Evolutionary conservation across 2,888 invertebrate genomes (phyloP), one percentile per base, ranked within the genome.

Genomic region (Cartodere bifasciata): DNA sequence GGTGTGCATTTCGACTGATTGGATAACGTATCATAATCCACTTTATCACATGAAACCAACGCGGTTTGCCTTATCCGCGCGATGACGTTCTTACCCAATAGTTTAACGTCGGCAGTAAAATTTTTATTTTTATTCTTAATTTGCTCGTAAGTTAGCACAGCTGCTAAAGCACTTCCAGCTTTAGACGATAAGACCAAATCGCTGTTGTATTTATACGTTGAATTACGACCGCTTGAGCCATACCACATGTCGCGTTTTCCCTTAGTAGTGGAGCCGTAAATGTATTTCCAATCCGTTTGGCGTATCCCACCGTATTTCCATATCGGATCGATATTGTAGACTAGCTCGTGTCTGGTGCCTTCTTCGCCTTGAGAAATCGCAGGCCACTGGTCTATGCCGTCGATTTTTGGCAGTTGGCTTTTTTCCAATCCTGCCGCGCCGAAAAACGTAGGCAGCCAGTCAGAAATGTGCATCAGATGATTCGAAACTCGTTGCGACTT

Each of bases 371-470:
- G 56, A 13, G 58, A 58, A 24, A 74, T 58, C 2, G 64, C 52
- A 15, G 60, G 52, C 63, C 70, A 68, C 46, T 66, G 57, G 38
- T 67, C 58, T 16, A 56, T 44, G 3, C 68, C 69, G 47, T 78
- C 76, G 33, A 77, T 69, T 39, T 64, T 60, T 27, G 67, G 67
- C 3, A 75, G 53, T 32, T 59, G 54, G n/a, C 40, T 45, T 4
- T 45, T 43, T 43, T 63, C 49, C 24, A 63, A 41, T 32, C 64
- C 64, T 24, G 75, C 74, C 16, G 72, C 75, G 12, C 64, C 50
- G 40, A 68, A 71, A 2, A 79, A 56, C 1, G 79, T 80, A 2
- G 80, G 79, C 13, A 79, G 46, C 78, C 79, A 79, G 50, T 80
- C 80, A 11, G 69, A 62, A 25, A 79, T 68, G 48, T 78, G 75